Evolutionary conservation across 2,113 vertebrate species (phyloP), one percentile per base, ranked within the genome.

Genomic region (Ictalurus punctatus): DNA sequence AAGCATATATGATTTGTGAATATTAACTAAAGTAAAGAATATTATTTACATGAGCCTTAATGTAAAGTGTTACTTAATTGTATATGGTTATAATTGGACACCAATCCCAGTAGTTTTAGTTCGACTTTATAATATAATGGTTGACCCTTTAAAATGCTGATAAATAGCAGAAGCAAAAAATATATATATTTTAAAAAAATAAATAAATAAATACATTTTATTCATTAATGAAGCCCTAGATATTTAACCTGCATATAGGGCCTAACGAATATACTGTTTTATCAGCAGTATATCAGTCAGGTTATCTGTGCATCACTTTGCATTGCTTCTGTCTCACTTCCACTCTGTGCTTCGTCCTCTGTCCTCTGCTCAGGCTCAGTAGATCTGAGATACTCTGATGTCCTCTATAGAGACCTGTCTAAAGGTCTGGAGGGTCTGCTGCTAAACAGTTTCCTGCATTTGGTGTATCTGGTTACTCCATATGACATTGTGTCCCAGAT

Each of bases 381-480:
- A 94, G 97, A 99, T 88, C 92, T 99, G 95, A 94, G 93, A 86
- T 95, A 95, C 92, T 96, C 97, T 89, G 94, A 94, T 89, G 67
- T 94, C n/a, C 95, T 99, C 3, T 98, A 98, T 93, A 94, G 52
- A 92, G 98, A 99, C 25, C 89, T 99, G 78, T 96, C 94, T 83
- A 96, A 95, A 89, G 97, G 98, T 37, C 95, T 99, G 88, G 96
- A 99, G 91, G 97, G 96, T 30, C 95, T 99, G 63, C 90, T 99
- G 87, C 97, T 99, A 4, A 96, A 97, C 92, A 99, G 95, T 88
- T 94, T 93, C 90, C 95, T 99, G 85, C 98, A 99, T 91, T 96
- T 99, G 58, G 90, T 98, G 0, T 99, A 98, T 93, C 94, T 99
- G 92, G 94, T 97, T 80, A 99, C 97, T 17, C 98, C 98, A 0